Evolutionary conservation across 1,140 invertebrate species (phyloP).

Genomic region (Teleogryllus occipitalis): DNA sequence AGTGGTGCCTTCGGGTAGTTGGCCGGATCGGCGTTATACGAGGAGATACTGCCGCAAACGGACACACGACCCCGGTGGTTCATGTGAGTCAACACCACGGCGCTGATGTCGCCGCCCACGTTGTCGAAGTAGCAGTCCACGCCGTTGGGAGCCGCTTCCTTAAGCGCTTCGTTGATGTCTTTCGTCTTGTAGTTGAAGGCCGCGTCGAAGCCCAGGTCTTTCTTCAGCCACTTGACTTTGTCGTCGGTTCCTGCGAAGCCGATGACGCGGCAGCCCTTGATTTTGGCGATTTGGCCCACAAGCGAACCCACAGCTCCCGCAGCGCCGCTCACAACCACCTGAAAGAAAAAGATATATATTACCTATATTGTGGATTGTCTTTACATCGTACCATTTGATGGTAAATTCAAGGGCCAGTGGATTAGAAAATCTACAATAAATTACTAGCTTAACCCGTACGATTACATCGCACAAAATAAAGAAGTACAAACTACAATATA

Average conservation of each 20-base stretch:
- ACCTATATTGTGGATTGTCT: too few species aligned
- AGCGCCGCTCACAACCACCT: conserved; percentile 53
- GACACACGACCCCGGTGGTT: conserved; percentile 49
- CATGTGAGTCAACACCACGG: conserved; percentile 51
- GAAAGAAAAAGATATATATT: too few species aligned
- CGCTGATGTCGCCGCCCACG: conserved; percentile 59
- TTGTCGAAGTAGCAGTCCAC: conserved; percentile 69
- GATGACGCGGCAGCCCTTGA: conserved; percentile 57
- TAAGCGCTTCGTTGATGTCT: conserved; percentile 44
- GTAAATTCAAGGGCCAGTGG: too few species aligned
- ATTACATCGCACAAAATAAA: too few species aligned
- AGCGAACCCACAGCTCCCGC: conserved; percentile 59
- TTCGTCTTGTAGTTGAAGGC: conserved; percentile 63
- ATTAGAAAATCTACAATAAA: too few species aligned
- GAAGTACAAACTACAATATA: too few species aligned
- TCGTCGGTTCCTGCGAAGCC: conserved; percentile 61
- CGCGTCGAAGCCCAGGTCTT: conserved; percentile 55
- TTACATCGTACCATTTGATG: too few species aligned
- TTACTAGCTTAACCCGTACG: too few species aligned
- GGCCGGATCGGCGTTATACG: conserved; percentile 42
- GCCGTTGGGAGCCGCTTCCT: conserved; percentile 53
- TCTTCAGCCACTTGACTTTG: conserved; percentile 57
- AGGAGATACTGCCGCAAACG: conserved; percentile 55
- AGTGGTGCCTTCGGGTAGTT: conserved; percentile 35
- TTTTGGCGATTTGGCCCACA: conserved; percentile 66